Evolutionary conservation across 2,797 vertebrate species (phyloP), one percentile per base, ranked within the genome.

Genomic region (Tragopan temminckii): DNA sequence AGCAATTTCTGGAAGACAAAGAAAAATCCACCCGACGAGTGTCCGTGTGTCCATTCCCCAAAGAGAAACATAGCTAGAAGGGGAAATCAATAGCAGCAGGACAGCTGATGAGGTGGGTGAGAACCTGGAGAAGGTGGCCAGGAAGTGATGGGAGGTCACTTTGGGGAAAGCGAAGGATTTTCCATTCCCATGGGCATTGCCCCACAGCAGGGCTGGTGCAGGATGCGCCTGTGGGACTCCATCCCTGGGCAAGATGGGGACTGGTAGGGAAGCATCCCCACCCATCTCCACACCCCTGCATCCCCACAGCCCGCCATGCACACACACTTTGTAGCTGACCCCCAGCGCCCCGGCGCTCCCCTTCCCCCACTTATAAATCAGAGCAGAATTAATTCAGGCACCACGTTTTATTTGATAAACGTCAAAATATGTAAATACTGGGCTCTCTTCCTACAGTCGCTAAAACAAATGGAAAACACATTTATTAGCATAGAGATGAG

Each of bases 401-500:
- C 96, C 77, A 57, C 66, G 33, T 97, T 97, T 97, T 97, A 97
- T 97, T 96, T 95, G 97, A 97, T 96, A 97, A 98, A 97, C 71
- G 85, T 97, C 96, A 95, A 97, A 97, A 98, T 96, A 97, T 97
- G 97, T 97, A 98, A 98, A 98, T 97, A 97, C 89, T 85, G 57
- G 94, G 78, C 96, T 93, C 96, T 95, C 95, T 97, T 97, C 95
- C 97, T 96, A 91, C 97, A 97, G 97, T 96, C 98, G 93, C 97
- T 97, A 98, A 98, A 98, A 98, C 97, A 97, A 98, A 98, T 97
- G 97, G 97, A 98, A 98, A 98, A 98, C 98, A 97, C 97, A 88
- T 98, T 99, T 98, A 98, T 99, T 98, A 98, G 98, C 98, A 98
- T 98, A 98, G 98, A 98, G 98, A 98, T 98, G 98, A 98, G 98